Percentiles rank a stretch among this genome's conserved stretches.
These are phyloP conservation scores for Stenurella melanura DNA, from an alignment of 2,888 invertebrate species.

Conservation along the genomic window DNA sequence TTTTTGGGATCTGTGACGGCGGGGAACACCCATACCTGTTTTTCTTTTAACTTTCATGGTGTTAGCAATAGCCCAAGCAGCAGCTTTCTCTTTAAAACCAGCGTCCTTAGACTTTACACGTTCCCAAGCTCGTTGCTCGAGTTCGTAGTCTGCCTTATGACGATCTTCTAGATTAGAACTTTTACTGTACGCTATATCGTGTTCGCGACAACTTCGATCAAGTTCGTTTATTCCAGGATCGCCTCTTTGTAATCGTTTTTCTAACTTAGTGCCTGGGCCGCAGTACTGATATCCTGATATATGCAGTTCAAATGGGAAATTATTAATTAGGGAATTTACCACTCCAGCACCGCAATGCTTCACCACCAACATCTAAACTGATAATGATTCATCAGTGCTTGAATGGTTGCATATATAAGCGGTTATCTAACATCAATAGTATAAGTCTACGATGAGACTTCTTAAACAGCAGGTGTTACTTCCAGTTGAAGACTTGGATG, in stretches of 20 bases:
- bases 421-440: too few relatives aligned
- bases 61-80: too few relatives aligned
- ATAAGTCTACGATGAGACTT: too few relatives aligned
- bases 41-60: too few relatives aligned
- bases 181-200: conserved; percentile 14
- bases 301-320: too few relatives aligned
- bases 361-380: neutral
- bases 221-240: conserved; percentile 22
- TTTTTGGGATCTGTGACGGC: neutral
- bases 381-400: conserved; percentile 48
- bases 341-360: neutral
- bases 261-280: too few relatives aligned
- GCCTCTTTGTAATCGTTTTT: too few relatives aligned
- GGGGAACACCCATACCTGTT: neutral
- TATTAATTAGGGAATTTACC: neutral
- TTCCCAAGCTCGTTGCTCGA: conserved; percentile 13
- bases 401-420: too few relatives aligned
- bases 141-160: conserved; percentile 11
- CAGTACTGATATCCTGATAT: too few relatives aligned
- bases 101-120: conserved; percentile 9
- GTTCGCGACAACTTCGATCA: neutral
- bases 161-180: conserved; percentile 19
- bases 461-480: too few relatives aligned
- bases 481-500: too few relatives aligned
- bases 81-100: conserved; percentile 5